Evolutionary conservation across 2,888 invertebrate genomes (phyloP).

Genomic region (Cistogaster globosa): DNA sequence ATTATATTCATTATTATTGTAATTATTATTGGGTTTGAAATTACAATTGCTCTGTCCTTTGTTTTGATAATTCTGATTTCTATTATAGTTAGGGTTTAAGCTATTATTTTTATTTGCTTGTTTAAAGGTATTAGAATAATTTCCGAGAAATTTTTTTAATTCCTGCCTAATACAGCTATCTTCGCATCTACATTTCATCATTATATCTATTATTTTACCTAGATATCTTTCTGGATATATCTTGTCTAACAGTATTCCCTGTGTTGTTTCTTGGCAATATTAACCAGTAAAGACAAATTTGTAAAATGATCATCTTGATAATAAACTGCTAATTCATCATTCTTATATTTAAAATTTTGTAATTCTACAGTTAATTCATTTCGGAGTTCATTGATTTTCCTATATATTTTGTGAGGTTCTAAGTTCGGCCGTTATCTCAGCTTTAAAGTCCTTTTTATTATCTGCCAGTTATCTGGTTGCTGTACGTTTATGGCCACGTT

Average conservation of each 20-base stretch:
- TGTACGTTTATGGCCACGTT: slow-evolving; percentile 13
- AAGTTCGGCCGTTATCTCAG: slow-evolving; percentile 47
- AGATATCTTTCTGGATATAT: slow-evolving; percentile 41
- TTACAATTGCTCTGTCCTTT: slow-evolving; percentile 11
- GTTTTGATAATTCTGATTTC: slow-evolving; percentile 9
- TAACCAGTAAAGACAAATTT: slow-evolving; percentile 28
- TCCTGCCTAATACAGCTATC: slow-evolving; percentile 42
- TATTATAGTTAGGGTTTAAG: slow-evolving; percentile 4
- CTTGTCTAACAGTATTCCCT: slow-evolving; percentile 46
- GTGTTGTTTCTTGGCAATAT: slow-evolving; percentile 46
- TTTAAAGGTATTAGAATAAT: slow-evolving; percentile 4
- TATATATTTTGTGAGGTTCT: slow-evolving; percentile 48
- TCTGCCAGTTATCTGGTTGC: slow-evolving; percentile 30
- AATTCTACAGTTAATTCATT: slow-evolving; percentile 18
- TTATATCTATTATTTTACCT: slow-evolving; percentile 29
- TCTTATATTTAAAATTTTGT: slow-evolving; percentile 31
- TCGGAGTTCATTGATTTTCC: slow-evolving; percentile 7
- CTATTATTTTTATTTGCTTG: not conserved
- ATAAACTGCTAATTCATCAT: slow-evolving; percentile 46
- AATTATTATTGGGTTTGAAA: slow-evolving; percentile 5
- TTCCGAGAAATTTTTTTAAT: slow-evolving; percentile 34
- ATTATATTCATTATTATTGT: slow-evolving; percentile 4
- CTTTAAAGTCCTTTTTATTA: no score
- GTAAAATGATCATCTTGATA: slow-evolving; percentile 54
- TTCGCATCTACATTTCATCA: slow-evolving; percentile 41